Percentiles rank a stretch among this genome's conserved stretches.
Evolutionary conservation across 1,140 invertebrate species (phyloP).

Genomic region (Brachionus paranguensis): DNA sequence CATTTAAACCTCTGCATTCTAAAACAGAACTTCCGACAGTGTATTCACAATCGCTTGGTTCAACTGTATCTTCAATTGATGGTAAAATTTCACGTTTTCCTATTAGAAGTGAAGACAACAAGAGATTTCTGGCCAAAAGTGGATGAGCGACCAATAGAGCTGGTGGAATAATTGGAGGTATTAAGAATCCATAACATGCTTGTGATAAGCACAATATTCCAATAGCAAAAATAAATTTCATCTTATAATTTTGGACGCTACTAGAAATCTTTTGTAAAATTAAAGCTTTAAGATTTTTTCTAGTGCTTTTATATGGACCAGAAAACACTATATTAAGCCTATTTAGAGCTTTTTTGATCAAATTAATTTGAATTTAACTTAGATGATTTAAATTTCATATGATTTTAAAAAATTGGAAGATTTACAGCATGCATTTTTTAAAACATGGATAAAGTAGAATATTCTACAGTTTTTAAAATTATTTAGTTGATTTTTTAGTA

Average conservation of each 20-base stretch:
- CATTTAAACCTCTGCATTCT: neutral
- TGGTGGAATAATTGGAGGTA: neutral
- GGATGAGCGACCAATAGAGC: neutral
- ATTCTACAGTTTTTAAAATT: too few relatives aligned
- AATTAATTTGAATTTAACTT: neutral
- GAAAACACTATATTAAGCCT: neutral
- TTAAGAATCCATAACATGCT: neutral
- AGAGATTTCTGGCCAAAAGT: neutral
- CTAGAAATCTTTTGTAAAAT: neutral
- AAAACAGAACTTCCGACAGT: neutral
- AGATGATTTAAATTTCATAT: neutral
- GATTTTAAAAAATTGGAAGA: neutral
- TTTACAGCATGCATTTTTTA: neutral
- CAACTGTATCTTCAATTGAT: neutral
- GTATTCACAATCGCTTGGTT: neutral
- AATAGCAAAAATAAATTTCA: neutral
- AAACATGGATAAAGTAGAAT: neutral
- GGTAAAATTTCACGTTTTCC: neutral
- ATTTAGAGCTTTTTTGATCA: neutral
- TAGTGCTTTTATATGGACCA: neutral
- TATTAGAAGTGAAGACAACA: neutral
- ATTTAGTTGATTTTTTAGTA: too few relatives aligned
- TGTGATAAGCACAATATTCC: neutral
- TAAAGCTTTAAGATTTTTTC: neutral
- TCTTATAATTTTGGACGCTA: neutral